Conservation (phyloP, 2,888 invertebrate species). For the Polymixis lichenea region DNA sequence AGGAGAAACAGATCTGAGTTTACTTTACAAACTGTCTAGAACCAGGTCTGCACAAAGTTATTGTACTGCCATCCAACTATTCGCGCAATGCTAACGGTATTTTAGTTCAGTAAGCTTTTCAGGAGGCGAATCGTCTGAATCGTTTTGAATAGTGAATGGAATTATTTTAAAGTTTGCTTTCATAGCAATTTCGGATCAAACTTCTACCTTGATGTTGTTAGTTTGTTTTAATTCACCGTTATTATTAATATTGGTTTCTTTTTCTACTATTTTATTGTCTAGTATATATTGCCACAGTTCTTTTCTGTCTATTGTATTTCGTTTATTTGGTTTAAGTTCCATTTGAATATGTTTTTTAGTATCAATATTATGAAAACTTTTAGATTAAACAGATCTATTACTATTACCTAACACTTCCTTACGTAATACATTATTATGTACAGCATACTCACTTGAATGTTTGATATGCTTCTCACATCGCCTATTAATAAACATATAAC, state of each 20-base stretch:
- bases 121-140: conserved; percentile 14
- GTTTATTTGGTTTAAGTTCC: background rate
- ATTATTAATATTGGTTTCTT: background rate
- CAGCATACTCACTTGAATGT: conserved; percentile 22
- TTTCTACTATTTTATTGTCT: background rate
- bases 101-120: conserved; percentile 22
- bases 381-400: conserved; percentile 1
- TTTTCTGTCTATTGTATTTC: background rate
- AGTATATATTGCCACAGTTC: background rate
- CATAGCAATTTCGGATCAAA: background rate
- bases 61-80: conserved; percentile 27
- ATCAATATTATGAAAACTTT: conserved; percentile 16
- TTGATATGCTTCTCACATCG: conserved; percentile 18
- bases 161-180: conserved; percentile 31
- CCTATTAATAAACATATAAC: background rate
- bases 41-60: conserved; percentile 21
- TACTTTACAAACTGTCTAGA: conserved; percentile 24
- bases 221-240: background rate
- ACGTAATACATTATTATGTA: conserved; percentile 18
- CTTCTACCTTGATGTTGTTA: background rate
- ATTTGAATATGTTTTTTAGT: background rate
- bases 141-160: conserved; percentile 29
- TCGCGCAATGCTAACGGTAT: conserved; percentile 11
- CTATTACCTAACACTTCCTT: conserved; percentile 17
- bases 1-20: conserved; percentile 8